Percentiles rank a stretch among this genome's conserved stretches.
Evolutionary conservation across 2,888 invertebrate genomes (phyloP).

Genomic region (Epistrophe eligans): DNA sequence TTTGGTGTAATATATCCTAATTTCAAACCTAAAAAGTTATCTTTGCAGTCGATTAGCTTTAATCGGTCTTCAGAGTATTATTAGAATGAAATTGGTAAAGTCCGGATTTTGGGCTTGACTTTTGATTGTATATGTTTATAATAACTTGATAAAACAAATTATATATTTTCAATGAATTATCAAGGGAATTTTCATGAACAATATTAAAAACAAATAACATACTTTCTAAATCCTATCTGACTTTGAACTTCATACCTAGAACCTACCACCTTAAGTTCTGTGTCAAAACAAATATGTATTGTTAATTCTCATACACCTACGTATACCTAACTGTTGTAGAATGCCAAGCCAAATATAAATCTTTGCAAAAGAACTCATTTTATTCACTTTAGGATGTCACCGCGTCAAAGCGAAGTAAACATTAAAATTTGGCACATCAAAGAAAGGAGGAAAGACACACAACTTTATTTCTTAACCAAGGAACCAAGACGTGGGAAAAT

Average conservation of each 20-base stretch:
- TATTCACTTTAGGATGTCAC: slow-evolving; percentile 20
- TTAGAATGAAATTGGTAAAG: neutral
- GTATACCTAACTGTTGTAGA: neutral
- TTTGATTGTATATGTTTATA: neutral
- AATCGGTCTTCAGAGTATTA: slow-evolving; percentile 6
- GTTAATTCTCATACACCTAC: neutral
- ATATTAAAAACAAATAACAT: neutral
- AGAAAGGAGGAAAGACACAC: neutral
- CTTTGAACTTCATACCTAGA: neutral
- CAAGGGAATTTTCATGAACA: neutral
- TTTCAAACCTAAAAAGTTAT: slow-evolving; percentile 5
- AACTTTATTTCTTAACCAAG: neutral
- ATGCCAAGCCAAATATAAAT: slow-evolving; percentile 9
- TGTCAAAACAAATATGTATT: slow-evolving; percentile 22
- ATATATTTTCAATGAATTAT: neutral
- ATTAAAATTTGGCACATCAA: slow-evolving; percentile 21
- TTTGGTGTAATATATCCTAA: slow-evolving; percentile 5
- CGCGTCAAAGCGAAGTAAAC: slow-evolving; percentile 8
- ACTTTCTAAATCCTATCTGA: neutral
- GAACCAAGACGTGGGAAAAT: slow-evolving; percentile 12
- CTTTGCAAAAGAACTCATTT: slow-evolving; percentile 3
- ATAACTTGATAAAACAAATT: neutral
- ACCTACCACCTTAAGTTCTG: neutral
- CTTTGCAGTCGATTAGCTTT: slow-evolving; percentile 13
- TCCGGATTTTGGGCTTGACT: neutral